Evolutionary conservation across 2,888 invertebrate genomes (phyloP).

Genomic region (Caenorhabditis sinica): DNA sequence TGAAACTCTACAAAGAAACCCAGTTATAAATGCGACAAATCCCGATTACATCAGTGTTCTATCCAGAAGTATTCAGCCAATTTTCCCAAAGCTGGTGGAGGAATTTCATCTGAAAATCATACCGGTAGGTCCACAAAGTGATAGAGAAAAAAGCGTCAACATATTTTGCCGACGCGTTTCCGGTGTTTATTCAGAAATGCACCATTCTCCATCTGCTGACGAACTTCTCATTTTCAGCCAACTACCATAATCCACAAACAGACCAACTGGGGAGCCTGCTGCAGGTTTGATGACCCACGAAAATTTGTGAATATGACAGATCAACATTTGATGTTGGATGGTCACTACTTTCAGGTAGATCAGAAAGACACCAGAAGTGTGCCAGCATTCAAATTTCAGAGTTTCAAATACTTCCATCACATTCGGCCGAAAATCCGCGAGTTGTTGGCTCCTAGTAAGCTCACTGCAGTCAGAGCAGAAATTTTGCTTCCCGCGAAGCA

Average conservation of each 20-base stretch:
- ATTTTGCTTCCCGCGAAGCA: slow-evolving; percentile 31
- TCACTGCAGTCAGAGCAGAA: slow-evolving; percentile 42
- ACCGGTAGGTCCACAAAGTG: slow-evolving; percentile 23
- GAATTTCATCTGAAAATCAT: slow-evolving; percentile 46
- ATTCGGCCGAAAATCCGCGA: slow-evolving; percentile 46
- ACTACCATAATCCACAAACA: slow-evolving; percentile 10
- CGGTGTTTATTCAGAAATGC: background rate
- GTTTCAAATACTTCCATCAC: slow-evolving; percentile 67
- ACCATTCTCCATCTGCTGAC: background rate
- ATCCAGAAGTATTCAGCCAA: slow-evolving; percentile 36
- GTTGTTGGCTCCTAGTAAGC: slow-evolving; percentile 48
- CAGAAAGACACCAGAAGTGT: background rate
- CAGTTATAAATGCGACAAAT: slow-evolving; percentile 48
- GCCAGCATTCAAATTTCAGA: slow-evolving; percentile 42
- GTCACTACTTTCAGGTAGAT: slow-evolving; percentile 52
- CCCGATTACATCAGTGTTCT: slow-evolving; percentile 14
- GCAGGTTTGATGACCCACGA: slow-evolving; percentile 43
- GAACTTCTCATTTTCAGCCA: slow-evolving; percentile 14
- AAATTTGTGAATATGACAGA: slow-evolving; percentile 24
- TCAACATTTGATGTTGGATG: slow-evolving; percentile 42
- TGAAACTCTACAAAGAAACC: slow-evolving; percentile 29
- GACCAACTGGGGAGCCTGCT: slow-evolving; percentile 49
- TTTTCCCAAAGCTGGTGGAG: slow-evolving; percentile 51
- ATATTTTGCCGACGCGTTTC: background rate
- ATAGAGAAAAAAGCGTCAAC: background rate